Evolutionary conservation across 2,113 vertebrate species (phyloP).

Genomic region (Osmerus mordax): DNA sequence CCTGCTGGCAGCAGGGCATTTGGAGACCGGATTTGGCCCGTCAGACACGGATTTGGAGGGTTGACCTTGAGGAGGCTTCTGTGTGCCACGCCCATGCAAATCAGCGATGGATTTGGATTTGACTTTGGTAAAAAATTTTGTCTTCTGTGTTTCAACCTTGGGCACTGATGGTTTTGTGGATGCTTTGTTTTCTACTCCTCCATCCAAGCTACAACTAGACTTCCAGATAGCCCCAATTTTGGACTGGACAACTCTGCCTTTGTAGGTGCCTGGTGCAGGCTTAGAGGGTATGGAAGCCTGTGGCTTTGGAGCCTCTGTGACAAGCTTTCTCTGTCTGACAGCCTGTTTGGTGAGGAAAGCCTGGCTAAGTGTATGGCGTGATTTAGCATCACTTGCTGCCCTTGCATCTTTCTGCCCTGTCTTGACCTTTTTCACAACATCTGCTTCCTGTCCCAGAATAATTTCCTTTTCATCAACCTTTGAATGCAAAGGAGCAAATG

Average conservation of each 20-base stretch:
- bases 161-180: constrained; percentile 29
- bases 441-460: not conserved
- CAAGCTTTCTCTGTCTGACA: constrained; percentile 58
- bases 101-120: constrained; percentile 28
- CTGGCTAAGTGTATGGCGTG: constrained; percentile 63
- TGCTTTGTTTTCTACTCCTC: constrained; percentile 30
- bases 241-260: constrained; percentile 83
- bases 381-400: constrained; percentile 27
- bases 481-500: constrained; percentile 32
- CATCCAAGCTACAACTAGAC: constrained; percentile 36
- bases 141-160: constrained; percentile 30
- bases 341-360: constrained; percentile 66
- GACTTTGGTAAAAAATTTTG: constrained; percentile 12
- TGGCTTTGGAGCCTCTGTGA: constrained; percentile 65
- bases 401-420: constrained; percentile 19
- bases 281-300: constrained; percentile 51
- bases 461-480: constrained; percentile 45
- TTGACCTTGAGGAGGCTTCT: constrained; percentile 19
- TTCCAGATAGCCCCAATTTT: constrained; percentile 90
- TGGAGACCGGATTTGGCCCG: constrained; percentile 27
- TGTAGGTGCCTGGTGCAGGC: constrained; percentile 78
- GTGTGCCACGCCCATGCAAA: not conserved
- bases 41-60: constrained; percentile 28
- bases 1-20: constrained; percentile 9
- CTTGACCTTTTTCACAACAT: constrained; percentile 17